These are phyloP conservation scores for Paracentrotus lividus DNA, from an alignment of 53 echinoderm and acorn worm genomes.

Conservation along the genomic window DNA sequence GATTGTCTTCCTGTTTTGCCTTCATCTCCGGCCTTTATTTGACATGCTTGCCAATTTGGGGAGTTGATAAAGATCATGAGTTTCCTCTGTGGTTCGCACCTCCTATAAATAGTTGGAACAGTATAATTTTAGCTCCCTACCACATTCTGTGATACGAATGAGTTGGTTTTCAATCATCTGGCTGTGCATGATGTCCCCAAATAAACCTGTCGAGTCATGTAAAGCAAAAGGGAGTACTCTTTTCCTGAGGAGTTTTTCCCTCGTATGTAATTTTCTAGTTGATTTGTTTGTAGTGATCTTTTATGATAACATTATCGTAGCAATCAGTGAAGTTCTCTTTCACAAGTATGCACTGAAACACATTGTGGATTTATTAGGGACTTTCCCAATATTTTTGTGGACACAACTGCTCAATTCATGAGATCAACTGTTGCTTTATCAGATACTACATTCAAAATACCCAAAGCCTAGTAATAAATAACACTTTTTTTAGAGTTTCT, in stretches of 20 bases:
- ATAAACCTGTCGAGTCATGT: constrained; percentile 44
- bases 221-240: not conserved
- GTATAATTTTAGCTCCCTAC: not conserved
- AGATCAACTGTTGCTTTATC: not conserved
- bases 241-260: not conserved
- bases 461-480: no score
- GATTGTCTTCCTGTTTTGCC: not conserved
- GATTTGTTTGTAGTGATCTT: not conserved
- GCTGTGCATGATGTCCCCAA: not conserved
- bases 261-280: not conserved
- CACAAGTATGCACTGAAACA: no score
- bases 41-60: constrained; percentile 16
- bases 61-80: constrained; percentile 4
- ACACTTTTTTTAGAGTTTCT: no score
- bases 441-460: no score
- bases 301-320: not conserved
- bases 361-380: not conserved
- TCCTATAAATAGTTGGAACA: constrained; percentile 35
- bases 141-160: constrained; percentile 9
- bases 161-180: constrained; percentile 23
- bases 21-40: not conserved
- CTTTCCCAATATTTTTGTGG: not conserved
- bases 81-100: constrained; percentile 15
- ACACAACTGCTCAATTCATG: not conserved
- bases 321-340: not conserved